A percentile compares a stretch with the other conserved stretches of the same genome.
phyloP scores from a whole-genome alignment of 2,113 vertebrate species.

The Phaethornis superciliosus region DNA sequence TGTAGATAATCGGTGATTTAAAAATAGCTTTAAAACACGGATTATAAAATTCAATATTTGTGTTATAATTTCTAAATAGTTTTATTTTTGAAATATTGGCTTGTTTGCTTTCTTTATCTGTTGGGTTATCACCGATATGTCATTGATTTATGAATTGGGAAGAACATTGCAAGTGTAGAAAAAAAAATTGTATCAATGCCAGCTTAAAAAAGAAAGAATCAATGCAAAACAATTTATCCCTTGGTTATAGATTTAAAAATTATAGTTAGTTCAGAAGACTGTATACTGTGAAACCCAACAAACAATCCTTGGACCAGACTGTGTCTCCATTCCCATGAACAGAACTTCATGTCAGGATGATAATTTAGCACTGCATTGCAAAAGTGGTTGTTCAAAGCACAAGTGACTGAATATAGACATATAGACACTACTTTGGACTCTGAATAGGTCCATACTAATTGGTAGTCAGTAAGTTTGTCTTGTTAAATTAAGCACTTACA shows the following conservation, averaged over 20 bases:
- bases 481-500: not conserved
- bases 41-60: not conserved
- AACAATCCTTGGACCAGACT: not conserved
- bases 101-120: not conserved
- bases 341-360: not conserved
- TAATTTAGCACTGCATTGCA: not conserved
- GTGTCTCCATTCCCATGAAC: not conserved
- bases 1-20: not conserved
- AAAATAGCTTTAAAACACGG: not conserved
- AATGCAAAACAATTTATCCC: not conserved
- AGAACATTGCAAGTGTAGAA: not conserved
- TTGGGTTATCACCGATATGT: not conserved
- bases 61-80: not conserved
- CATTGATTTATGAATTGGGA: not conserved
- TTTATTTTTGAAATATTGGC: not conserved
- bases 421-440: not conserved
- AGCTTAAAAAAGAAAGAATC: not conserved
- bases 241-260: not conserved
- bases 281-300: not conserved
- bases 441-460: not conserved
- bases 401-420: not conserved
- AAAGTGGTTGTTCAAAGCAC: not conserved
- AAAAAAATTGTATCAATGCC: not conserved
- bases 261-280: not conserved
- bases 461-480: accelerated